Conservation (phyloP, 2,113 vertebrate genomes). For the Papio anubis region DNA sequence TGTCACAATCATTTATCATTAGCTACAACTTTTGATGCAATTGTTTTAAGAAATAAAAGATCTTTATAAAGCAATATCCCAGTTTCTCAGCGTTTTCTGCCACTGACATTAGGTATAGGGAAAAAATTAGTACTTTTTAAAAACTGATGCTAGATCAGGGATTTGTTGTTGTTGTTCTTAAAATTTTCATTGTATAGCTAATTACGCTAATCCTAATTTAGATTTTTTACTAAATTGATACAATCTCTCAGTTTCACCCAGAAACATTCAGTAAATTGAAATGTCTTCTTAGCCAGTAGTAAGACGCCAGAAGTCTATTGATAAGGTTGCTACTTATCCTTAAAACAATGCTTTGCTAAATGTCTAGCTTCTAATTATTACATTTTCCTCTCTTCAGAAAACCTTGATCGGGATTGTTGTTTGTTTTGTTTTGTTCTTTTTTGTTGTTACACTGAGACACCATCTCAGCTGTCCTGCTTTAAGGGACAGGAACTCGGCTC, state of each 20-base stretch:
- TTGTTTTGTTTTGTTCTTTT: constrained; percentile 41
- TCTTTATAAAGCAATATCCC: background rate
- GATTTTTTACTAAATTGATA: background rate
- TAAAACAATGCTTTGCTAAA: background rate
- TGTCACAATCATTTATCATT: background rate
- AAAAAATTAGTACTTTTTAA: background rate
- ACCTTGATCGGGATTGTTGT: background rate
- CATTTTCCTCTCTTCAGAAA: constrained; percentile 37
- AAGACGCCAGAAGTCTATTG: background rate
- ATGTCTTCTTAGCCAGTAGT: background rate
- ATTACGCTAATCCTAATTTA: background rate
- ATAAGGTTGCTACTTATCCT: background rate
- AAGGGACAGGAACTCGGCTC: constrained; percentile 47
- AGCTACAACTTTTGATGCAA: background rate
- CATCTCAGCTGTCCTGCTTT: constrained; percentile 44
- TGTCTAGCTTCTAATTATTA: background rate
- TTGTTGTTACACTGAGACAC: background rate
- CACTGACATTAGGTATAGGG: background rate
- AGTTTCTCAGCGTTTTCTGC: background rate
- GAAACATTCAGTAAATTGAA: background rate
- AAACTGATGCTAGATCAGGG: background rate
- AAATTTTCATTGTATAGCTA: background rate
- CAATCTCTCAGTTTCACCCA: background rate
- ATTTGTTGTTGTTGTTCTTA: background rate
- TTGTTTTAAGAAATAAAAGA: background rate